Evolutionary conservation across 1,140 invertebrate species (phyloP), one percentile per base, ranked within the genome.

Genomic region (Nephila pilipes): DNA sequence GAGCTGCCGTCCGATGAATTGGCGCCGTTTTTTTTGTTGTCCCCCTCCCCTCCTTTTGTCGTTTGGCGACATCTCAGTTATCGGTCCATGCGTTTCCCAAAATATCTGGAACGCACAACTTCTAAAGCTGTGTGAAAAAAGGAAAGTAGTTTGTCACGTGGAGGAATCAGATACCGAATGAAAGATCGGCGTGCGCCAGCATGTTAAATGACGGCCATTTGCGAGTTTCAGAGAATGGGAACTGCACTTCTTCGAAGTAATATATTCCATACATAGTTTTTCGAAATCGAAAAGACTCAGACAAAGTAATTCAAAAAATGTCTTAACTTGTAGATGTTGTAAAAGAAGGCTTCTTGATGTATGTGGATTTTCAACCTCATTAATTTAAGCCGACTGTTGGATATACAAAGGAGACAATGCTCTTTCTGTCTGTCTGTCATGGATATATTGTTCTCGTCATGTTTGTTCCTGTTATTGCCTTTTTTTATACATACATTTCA

Each of bases 1-100:
- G 46, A 80, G 88, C 54, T 90, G 88, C 88, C 89, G 87, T 29
- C 87, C 87, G 58, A 91, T 91, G 89, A 91, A 91, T 91, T 91
- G 89, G 89, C 75, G 89, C 75, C 89, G 16, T 46, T 91, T 91
- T 91, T 90, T 91, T 80, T 79, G 22, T 75, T 63, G 57, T 75
- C 25, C 25, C 57, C 29, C 36, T 10, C 46, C 54, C 75, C 58
- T 83, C 79, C 18, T 79, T 91, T 65, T 83, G 55, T 91, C 89
- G 32, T 36, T 91, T 79, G 88, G 88, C 88, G 88, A 90, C 88
- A 90, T 90, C 46, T 55, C 87, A 88, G 60, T 88, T 88, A 88
- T 88, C 87, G 87, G 87, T 75, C 60, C 57, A 38, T 55, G 58
- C 57, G 57, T 25, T 54, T 88, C 60, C 25, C 32, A 90, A 80